Conservation (phyloP, 2,113 vertebrate species). For the Picathartes gymnocephalus region DNA sequence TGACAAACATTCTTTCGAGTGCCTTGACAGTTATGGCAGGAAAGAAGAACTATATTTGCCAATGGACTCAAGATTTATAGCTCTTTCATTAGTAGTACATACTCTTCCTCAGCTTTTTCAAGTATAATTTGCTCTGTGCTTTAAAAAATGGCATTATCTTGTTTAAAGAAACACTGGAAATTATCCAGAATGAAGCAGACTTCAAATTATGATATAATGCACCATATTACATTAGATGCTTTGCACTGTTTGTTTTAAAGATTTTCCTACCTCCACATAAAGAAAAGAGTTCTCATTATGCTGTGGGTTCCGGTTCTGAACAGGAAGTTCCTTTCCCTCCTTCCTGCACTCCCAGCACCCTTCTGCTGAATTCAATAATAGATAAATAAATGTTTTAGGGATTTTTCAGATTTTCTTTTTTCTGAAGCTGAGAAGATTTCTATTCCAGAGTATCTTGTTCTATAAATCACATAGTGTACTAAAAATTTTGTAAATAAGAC, state of each 20-base stretch:
- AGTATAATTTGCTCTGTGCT: neutral
- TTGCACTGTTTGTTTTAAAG: neutral
- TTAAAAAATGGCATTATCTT: neutral
- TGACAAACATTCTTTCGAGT: neutral
- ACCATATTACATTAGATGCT: neutral
- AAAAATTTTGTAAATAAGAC: neutral
- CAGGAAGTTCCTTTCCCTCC: neutral
- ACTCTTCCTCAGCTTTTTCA: neutral
- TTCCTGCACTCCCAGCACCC: neutral
- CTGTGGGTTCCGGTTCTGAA: neutral
- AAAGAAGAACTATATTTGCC: neutral
- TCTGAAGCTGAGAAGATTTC: neutral
- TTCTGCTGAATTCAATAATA: neutral
- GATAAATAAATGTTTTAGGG: neutral
- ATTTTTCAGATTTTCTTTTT: neutral
- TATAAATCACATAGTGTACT: neutral
- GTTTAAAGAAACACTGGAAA: neutral
- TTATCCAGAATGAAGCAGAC: neutral
- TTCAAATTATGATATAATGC: neutral
- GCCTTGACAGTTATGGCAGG: neutral
- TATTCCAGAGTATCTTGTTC: neutral
- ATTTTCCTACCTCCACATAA: neutral
- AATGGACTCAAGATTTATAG: neutral
- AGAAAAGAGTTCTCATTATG: neutral
- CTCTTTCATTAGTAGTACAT: neutral